Base-by-base conservation (phyloP, 1,140 invertebrate genomes). In the Cataglyphis hispanica region DNA sequence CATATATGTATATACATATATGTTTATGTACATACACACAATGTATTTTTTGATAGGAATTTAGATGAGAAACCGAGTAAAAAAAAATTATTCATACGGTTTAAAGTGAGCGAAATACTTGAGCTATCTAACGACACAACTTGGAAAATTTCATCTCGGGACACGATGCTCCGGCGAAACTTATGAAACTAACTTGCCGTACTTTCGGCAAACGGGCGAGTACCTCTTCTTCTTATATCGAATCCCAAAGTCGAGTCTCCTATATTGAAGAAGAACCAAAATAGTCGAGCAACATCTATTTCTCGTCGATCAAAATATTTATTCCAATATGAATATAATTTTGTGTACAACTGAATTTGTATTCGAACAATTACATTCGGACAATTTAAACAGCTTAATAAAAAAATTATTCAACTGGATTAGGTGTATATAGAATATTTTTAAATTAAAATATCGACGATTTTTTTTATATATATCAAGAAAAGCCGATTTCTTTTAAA, bases 131-230 rank as follows among this genome's bases (percentile, higher is more conserved):
- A 81, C 46, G 34, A 22, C 16, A 6, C 25, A 56, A 81, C 46
- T 81, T 81, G 64, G 77, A 58, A 81, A 81, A 81, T 70, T 81
- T 81, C 46, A 81, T 81, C 70, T 64, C 25, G n/a, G 31, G 19
- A 43, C 77, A 27, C 63, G 46, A 50, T n/a, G 22, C 77, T 58
- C 13, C 34, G 19, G 5, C 31, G 13, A 6, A 81, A 81, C 77
- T 81, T 70, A 58, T 67, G 76, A 78, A 78, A 78, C 77, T 81
- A 13, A 5, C 77, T 70, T 56, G n/a, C 31, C 31, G 50, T 27
- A 40, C 77, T 81, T 81, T 70, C 31, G 11, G 50, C 58, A 70
- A 81, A 76, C 34, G 64, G 8, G 37, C 43, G 19, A 34, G 0
- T 56, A 70, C 4, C 34, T 70, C 22, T 19, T 58, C 16, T 16